Conservation (phyloP, 2,797 vertebrate species). For the Rhincodon typus region DNA sequence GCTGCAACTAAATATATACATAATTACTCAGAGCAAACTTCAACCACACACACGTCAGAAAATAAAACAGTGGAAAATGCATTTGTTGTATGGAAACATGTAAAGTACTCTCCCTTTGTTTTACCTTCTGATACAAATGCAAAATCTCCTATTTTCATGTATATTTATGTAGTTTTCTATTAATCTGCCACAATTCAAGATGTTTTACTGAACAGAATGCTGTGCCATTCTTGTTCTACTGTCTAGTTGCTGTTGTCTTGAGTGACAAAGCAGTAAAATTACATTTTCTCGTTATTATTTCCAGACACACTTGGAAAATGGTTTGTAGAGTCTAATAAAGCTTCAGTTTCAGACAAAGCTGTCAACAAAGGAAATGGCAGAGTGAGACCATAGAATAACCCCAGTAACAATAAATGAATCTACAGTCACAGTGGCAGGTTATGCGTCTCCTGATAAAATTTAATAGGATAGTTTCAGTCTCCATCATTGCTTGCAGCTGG, state of each 20-base stretch:
- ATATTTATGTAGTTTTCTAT: slow-evolving; percentile 36
- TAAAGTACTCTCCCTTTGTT: slow-evolving; percentile 42
- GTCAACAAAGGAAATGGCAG: slow-evolving; percentile 63
- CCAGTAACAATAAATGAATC: slow-evolving; percentile 53
- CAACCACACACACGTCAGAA: slow-evolving; percentile 68
- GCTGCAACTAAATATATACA: slow-evolving; percentile 95
- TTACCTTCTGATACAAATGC: slow-evolving; percentile 45
- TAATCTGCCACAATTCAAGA: slow-evolving; percentile 57
- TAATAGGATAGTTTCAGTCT: slow-evolving; percentile 48
- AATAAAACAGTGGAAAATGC: slow-evolving; percentile 62
- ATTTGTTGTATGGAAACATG: slow-evolving; percentile 49
- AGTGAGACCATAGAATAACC: slow-evolving; percentile 51
- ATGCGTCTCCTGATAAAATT: slow-evolving; percentile 52
- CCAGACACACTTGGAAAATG: slow-evolving; percentile 64
- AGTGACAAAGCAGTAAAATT: slow-evolving; percentile 65
- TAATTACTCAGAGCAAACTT: slow-evolving; percentile 81
- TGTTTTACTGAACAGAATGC: slow-evolving; percentile 57
- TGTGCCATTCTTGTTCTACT: slow-evolving; percentile 55
- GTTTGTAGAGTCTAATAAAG: slow-evolving; percentile 71
- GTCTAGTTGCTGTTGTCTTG: slow-evolving; percentile 57
- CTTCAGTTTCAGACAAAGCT: slow-evolving; percentile 61
- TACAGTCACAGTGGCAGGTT: slow-evolving; percentile 47
- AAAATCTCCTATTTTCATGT: slow-evolving; percentile 43
- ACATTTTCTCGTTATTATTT: slow-evolving; percentile 71
- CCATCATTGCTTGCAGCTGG: slow-evolving; percentile 48